These are phyloP conservation scores for Sebastes fasciatus DNA, from an alignment of 2,113 vertebrate species.

Conservation along the genomic window DNA sequence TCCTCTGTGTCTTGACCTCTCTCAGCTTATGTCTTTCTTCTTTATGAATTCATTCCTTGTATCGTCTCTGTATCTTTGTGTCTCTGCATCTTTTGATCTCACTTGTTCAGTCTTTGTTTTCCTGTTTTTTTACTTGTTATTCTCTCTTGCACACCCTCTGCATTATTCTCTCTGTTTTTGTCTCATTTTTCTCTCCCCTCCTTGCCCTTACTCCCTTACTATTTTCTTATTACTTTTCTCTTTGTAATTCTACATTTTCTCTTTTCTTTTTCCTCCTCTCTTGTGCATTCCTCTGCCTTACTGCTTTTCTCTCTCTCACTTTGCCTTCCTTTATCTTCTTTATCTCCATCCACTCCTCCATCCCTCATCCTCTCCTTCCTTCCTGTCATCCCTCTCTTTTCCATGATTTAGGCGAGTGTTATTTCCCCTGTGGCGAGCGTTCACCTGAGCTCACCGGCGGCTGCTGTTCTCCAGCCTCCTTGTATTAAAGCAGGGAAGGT, in stretches of 20 bases:
- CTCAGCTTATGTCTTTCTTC: not conserved
- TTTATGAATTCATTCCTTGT: not conserved
- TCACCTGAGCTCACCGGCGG: constrained; percentile 44
- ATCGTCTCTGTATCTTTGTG: not conserved
- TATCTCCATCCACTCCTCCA: not conserved
- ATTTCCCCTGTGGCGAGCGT: constrained; percentile 51
- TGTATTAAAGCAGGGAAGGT: constrained; percentile 18
- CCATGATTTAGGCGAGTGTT: constrained; percentile 46
- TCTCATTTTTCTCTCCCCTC: not conserved
- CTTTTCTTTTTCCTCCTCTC: not conserved
- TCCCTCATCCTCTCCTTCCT: constrained; percentile 3
- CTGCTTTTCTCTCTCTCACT: constrained; percentile 3
- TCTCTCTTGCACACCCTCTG: not conserved
- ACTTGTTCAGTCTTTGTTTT: not conserved
- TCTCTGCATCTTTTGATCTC: constrained; percentile 15
- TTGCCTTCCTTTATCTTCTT: constrained; percentile 8
- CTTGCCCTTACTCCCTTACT: not conserved
- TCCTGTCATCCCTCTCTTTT: constrained; percentile 38
- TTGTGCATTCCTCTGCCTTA: not conserved
- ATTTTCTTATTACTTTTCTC: not conserved
- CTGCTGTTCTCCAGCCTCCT: constrained; percentile 16
- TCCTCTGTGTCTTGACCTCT: constrained; percentile 5
- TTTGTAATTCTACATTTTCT: not conserved
- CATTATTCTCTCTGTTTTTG: not conserved
- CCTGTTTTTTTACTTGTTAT: not conserved